A percentile compares a stretch with the other conserved stretches of the same genome.
These are phyloP conservation scores for Platysternon megacephalum DNA, from an alignment of 2,113 vertebrate species.

Conservation along the genomic window DNA sequence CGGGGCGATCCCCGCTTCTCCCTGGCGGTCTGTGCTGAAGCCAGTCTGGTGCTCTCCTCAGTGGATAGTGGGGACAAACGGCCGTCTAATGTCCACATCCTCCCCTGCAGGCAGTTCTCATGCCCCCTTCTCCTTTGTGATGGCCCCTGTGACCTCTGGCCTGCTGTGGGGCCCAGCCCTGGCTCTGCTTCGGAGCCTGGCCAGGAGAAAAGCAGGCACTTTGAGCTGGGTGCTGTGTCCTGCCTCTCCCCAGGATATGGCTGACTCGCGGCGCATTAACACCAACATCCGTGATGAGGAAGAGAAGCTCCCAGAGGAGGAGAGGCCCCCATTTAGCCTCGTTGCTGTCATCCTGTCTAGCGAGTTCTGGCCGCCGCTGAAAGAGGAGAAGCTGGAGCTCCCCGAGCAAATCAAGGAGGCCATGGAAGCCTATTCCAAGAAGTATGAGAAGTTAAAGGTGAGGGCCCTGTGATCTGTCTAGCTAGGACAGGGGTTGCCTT, in stretches of 20 bases:
- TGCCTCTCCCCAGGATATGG: conserved; percentile 88
- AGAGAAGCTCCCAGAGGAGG: conserved; percentile 85
- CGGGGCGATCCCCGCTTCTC: background rate
- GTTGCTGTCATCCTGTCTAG: conserved; percentile 93
- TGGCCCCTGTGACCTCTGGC: background rate
- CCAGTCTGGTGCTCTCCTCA: background rate
- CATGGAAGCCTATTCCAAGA: conserved; percentile 93
- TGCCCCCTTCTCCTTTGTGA: background rate
- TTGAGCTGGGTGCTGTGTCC: fast-evolving
- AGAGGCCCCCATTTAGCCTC: conserved; percentile 85
- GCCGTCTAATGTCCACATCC: fast-evolving
- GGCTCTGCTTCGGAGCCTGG: background rate
- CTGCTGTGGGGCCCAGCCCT: background rate
- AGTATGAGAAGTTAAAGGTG: conserved; percentile 98
- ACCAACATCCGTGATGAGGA: conserved; percentile 95
- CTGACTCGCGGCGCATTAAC: conserved; percentile 94
- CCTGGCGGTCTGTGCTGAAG: background rate
- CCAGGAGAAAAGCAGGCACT: background rate
- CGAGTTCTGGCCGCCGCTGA: conserved; percentile 97
- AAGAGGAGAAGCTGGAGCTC: conserved; percentile 97
- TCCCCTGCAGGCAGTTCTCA: fast-evolving
- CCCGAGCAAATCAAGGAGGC: conserved; percentile 86
- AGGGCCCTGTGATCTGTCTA: background rate
- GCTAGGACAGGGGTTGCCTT: background rate
- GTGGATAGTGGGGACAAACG: fast-evolving